Base-by-base conservation (phyloP, 1,140 invertebrate genomes). In the Hyles vespertilio region DNA sequence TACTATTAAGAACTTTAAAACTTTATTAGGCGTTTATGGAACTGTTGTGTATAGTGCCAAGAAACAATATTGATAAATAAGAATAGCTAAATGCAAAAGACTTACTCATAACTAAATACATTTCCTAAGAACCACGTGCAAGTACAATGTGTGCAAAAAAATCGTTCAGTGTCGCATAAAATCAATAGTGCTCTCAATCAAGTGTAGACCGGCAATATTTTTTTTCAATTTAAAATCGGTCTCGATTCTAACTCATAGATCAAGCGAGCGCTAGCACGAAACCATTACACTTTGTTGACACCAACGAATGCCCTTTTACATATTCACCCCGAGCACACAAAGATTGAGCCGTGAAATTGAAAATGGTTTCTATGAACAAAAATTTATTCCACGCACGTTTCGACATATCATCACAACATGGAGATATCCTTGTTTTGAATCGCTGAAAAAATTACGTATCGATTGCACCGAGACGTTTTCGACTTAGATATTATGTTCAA, bases 341-440 rank as follows among this genome's bases (percentile, higher is more conserved):
- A 84, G 81, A 87, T 84, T 87, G 83, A 86, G 80, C 77, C 77
- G 77, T 86, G 76, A 84, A 86, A 87, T 86, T 84, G 80, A 84
- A 87, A 87, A 87, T 84, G 76, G 79, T 84, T 85, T 84, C 81
- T 84, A 81, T 84, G 74, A 83, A 73, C 79, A 80, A 82, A 84
- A 87, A 81, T 82, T 70, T 87, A 87, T 87, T 86, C 81, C 59
- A 60, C 66, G 71, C 81, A 82, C 80, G 81, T 79, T 67, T 61
- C 70, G 49, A 67, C 71, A 81, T 79, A 81, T 79, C 76, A 73
- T 77, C 70, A 76, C 73, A 75, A 77, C 73, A 74, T 63, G 67
- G 36, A 65, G 45, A 44, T 54, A 56, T 56, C 45, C 69, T 70
- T 77, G 74, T 74, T 74, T 70, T 56, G 5, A 34, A 54, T 54